Base-by-base conservation (phyloP, 2,113 vertebrate genomes). In the Anhinga anhinga region DNA sequence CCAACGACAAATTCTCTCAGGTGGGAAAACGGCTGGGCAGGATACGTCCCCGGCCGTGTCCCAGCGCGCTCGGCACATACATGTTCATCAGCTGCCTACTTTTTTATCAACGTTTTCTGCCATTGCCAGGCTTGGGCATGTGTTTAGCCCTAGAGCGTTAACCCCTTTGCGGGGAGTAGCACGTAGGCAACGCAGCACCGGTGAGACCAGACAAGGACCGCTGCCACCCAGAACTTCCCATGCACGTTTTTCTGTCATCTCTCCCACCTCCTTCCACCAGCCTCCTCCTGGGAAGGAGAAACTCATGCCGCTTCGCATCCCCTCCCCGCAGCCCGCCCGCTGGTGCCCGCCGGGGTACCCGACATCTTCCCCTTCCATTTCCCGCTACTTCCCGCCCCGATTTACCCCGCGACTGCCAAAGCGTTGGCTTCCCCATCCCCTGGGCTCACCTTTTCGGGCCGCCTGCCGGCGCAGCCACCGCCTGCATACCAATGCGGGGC, bases 401-500 rank as follows among this genome's bases (percentile, higher is more conserved):
- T 61, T 80, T 73, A 82, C 32, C 61, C 61, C 67, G 70, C 67
- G 17, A 15, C 58, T 71, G 74, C 63, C 6, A 15, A 90, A 59
- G 66, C 91, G 10, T 3, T 74, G 86, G 17, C 42, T 80, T 87
- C 25, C 73, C 89, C 69, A 26, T 36, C 45, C 82, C 80, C 69
- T 4, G 90, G 91, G 97, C 94, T 97, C 94, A 77, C 93, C 97
- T 96, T 94, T 95, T 67, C 92, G 93, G 38, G 95, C 65, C 88
- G 92, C 94, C 96, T 73, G 95, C 91, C 95, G 83, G 85, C 77
- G 93, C 93, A 88, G 97, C 70, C 94, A 94, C 94, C 88, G 85
- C 88, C 95, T 95, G 96, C 88, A 94, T 97, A 93, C 94, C 95
- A 96, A 93, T 95, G 84, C 62, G 89, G 63, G 91, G 91, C 95